Base-by-base conservation (phyloP, 2,113 vertebrate species). In the Phyllopteryx taeniolatus region DNA sequence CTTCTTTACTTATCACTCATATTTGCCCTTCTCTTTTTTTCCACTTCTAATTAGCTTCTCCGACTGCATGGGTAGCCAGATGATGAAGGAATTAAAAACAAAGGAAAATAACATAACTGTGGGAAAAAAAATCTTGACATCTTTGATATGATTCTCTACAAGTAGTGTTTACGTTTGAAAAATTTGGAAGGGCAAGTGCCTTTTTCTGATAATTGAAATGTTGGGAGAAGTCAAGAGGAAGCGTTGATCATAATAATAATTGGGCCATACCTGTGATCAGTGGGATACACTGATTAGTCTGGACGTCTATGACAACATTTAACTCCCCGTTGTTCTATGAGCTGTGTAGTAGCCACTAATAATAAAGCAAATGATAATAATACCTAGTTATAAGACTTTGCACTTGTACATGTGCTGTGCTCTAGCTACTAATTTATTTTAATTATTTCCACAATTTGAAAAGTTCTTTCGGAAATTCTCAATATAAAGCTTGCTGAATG, bases 321-420 rank as follows among this genome's bases (percentile, higher is more conserved):
- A 81, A 77, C 78, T 75, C 49, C 74, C 73, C 39, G 47, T 86
- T 79, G 74, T 79, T 74, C 73, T 85, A 68, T 75, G 74, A 85
- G 84, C 83, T 86, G 73, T 90, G 79, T 70, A 33, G 59, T 19
- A 61, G 27, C 33, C 59, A 35, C 31, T 59, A 35, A 35, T 61
- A 61, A 61, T 35, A 61, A 70, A 49, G 57, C 71, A 63, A 69
- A 17, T 39, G 71, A 92, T 46, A 73, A 92, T 90, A 93, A 90
- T 81, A 90, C 91, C 90, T 91, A 78, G 94, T 94, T 93, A 92
- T 94, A 94, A 93, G 93, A 94, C 93, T 93, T 90, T 89, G 92
- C 89, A 92, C 90, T 92, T 94, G 31, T 27, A 59, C 8, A 33
- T 61, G 31, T 61, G 59, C 8, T 8, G 59, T 61, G 6, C 6